phyloP scores from a whole-genome alignment of 2,113 vertebrate genomes.

The Coracopsis vasa region DNA sequence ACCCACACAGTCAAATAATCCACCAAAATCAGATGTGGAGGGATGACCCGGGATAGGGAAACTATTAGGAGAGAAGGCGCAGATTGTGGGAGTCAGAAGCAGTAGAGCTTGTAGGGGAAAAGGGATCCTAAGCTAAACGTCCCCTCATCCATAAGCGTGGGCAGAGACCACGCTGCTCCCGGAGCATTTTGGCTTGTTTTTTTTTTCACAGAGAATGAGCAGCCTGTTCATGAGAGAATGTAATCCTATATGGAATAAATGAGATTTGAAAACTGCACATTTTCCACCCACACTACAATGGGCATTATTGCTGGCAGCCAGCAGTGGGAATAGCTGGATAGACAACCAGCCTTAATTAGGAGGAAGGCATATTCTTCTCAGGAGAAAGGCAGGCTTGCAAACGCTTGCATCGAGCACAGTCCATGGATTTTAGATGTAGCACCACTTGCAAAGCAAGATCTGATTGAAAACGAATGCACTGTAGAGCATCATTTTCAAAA shows the following conservation, averaged over 20 bases:
- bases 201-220: constrained; percentile 28
- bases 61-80: not conserved
- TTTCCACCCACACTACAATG: constrained; percentile 60
- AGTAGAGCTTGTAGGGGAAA: not conserved
- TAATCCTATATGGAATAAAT: constrained; percentile 56
- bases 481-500: not conserved
- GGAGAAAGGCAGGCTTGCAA: constrained; percentile 36
- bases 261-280: constrained; percentile 57
- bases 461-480: not conserved
- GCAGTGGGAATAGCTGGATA: constrained; percentile 48
- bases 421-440: not conserved
- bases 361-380: constrained; percentile 36
- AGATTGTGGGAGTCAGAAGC: not conserved
- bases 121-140: constrained; percentile 26
- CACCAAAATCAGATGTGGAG: constrained; percentile 16
- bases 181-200: constrained; percentile 1
- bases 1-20: not conserved
- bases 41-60: not conserved
- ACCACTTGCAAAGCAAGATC: not conserved
- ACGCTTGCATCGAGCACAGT: not conserved
- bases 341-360: constrained; percentile 55
- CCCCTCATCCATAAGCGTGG: not conserved
- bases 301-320: constrained; percentile 49
- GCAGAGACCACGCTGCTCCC: constrained; percentile 24
- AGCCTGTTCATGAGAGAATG: constrained; percentile 43